Evolutionary conservation across 2,797 vertebrate genomes (phyloP).

Genomic region (Gephyroberyx darwinii): DNA sequence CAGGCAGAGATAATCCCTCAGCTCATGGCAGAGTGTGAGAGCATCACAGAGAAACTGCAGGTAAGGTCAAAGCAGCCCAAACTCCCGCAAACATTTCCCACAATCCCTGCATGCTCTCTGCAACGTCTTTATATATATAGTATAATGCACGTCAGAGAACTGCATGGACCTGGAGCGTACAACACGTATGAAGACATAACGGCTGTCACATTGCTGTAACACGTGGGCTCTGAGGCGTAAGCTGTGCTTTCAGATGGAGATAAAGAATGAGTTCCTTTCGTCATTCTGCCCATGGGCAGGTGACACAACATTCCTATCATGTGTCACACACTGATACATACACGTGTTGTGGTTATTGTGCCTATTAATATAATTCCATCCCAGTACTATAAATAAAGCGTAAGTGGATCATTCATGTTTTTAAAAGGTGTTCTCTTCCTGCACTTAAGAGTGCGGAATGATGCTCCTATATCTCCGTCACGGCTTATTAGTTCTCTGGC

Average conservation of each 20-base stretch:
- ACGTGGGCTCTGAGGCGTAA: conserved; percentile 37
- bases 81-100: conserved; percentile 11
- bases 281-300: conserved; percentile 46
- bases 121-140: conserved; percentile 20
- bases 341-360: conserved; percentile 35
- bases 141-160: conserved; percentile 5
- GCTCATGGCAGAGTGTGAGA: conserved; percentile 93
- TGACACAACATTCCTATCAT: conserved; percentile 55
- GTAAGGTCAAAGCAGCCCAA: conserved; percentile 72
- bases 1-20: conserved; percentile 96
- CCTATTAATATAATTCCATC: conserved; percentile 53
- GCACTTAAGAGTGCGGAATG: not conserved
- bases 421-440: conserved; percentile 48
- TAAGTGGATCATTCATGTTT: conserved; percentile 43
- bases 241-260: conserved; percentile 43
- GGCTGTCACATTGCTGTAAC: conserved; percentile 30
- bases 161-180: not conserved
- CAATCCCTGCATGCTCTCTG: not conserved
- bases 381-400: conserved; percentile 10
- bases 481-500: conserved; percentile 41
- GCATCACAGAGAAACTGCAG: conserved; percentile 89
- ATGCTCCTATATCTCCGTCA: conserved; percentile 35
- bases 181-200: conserved; percentile 10
- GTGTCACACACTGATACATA: conserved; percentile 28
- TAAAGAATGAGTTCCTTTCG: conserved; percentile 49